Base-by-base conservation (phyloP, 2,888 invertebrate genomes). In the Scrobipalpa atriplicella region DNA sequence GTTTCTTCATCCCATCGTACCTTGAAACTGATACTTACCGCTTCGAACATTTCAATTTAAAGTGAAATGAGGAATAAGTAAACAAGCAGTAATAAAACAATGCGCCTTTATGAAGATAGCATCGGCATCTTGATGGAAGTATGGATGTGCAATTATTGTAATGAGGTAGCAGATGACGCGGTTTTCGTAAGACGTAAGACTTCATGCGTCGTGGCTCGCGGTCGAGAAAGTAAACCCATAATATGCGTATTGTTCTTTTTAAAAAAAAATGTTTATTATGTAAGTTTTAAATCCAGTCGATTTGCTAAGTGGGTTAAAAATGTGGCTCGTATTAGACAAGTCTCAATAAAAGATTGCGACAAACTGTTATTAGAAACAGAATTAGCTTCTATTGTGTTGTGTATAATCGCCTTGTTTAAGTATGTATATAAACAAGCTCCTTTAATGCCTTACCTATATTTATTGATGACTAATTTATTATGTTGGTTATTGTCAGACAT, bases 151-250 rank as follows among this genome's bases (percentile, higher is more conserved):
- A 70, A 71, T 69, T 68, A 72, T 69, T 69, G 71, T 70, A 69
- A 70, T 69, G 67, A 65, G 54, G 66, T 67, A 62, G 29, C 66
- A 61, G 51, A 76, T 76, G 76, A 76, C 77, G 73, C 70, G 70
- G 68, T 78, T 81, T 80, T 78, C 79, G 80, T 76, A 79, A 58
- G 47, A 16, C 47, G 43, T 5, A 47, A 81, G 70, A 67, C 69
- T 74, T 75, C 74, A 79, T 79, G 82, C 78, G 76, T 80, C 76
- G 78, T 69, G 76, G 74, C 73, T 72, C 75, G 75, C 75, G 73
- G 76, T 72, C 75, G 77, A 79, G 82, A 83, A 83, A 83, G 83
- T 79, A 79, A 80, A 78, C 78, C 78, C 75, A 67, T 67, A 67
- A 11, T 60, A 60, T 41, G n/a, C 8, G 36, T 63, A 29, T 67